Base-by-base conservation (phyloP, 2,797 vertebrate genomes). In the Toxotes lorentzi region DNA sequence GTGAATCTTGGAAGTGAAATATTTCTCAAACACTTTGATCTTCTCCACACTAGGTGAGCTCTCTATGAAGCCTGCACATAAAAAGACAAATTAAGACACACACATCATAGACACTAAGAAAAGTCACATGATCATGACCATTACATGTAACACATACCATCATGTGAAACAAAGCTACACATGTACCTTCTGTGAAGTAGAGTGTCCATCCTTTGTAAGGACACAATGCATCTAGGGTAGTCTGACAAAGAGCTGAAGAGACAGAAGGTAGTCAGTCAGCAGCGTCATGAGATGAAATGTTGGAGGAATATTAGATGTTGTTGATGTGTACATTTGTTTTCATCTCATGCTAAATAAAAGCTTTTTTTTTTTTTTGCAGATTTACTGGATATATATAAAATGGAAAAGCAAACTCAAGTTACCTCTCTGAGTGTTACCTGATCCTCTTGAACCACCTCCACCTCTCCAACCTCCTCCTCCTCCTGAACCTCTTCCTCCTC, bases 161-260 rank as follows among this genome's bases (percentile, higher is more conserved):
- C 14, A 59, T 21, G 19, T 32, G 7, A 47, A 40, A 64, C 0
- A n/a, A 13, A 62, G 34, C n/a, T 16, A 69, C 23, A 61, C 4
- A 65, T 16, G 11, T 93, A 98, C 98, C 96, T 95, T 99, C 97
- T 85, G 96, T 96, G 89, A 99, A 99, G 92, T 99, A 99, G 68
- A 97, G 96, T 12, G 93, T 89, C 98, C 98, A 99, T 73, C 98
- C 98, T 90, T 96, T 98, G 88, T 98, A 99, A 0, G 96, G 97
- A 92, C 95, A 95, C 75, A 91, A 84, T 0, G 91, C 85, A 78
- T 97, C 96, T 65, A 98, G 82, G 2, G 96, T 97, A 23, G 95
- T 85, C 14, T 97, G 98, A 60, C 16, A n/a, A 80, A 91, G 69
- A 89, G 78, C 70, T 90, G 76, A 38, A 32, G 62, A 76, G 41